Base-by-base conservation (phyloP, 2,888 invertebrate species). In the Elegia similella region DNA sequence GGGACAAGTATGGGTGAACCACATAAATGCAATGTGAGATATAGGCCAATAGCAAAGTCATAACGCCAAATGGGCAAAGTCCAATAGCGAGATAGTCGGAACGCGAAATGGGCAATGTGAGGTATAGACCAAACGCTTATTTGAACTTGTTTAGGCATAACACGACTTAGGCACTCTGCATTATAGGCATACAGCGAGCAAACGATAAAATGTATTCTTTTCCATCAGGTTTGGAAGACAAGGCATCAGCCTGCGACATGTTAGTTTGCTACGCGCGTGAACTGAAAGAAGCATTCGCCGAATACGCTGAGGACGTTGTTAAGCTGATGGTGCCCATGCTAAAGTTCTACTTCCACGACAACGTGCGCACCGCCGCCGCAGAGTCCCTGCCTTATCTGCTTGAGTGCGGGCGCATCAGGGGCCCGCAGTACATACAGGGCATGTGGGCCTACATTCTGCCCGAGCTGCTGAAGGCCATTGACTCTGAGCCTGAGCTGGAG, bases 171-270 rank as follows among this genome's bases (percentile, higher is more conserved):
- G n/a, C n/a, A n/a, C n/a, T n/a, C n/a, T n/a, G n/a, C n/a, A n/a
- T n/a, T n/a, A n/a, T n/a, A n/a, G n/a, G n/a, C n/a, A n/a, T n/a
- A n/a, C n/a, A n/a, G n/a, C n/a, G n/a, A n/a, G n/a, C n/a, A n/a
- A n/a, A n/a, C n/a, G n/a, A n/a, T n/a, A n/a, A 23, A 52, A 52
- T 55, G n/a, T n/a, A 42, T 42, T 15, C 7, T 44, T 1, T 10
- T 5, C 8, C 16, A 13, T 42, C 63, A 93, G 95, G 98, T 65
- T 91, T 98, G 58, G 98, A 99, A 86, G 98, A 99, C 83, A 99
- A 98, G 81, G 97, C 98, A 0, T 97, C 97, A 1, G 98, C 98
- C 0, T 98, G 98, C 82, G 97, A 98, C 84, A 98, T 98, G 98
- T 90, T 98, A 57, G 98, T 98, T 8, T 98, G 98, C 82, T 98